These are phyloP conservation scores for Ruditapes philippinarum DNA, from an alignment of 1,140 invertebrate species.

Conservation along the genomic window DNA sequence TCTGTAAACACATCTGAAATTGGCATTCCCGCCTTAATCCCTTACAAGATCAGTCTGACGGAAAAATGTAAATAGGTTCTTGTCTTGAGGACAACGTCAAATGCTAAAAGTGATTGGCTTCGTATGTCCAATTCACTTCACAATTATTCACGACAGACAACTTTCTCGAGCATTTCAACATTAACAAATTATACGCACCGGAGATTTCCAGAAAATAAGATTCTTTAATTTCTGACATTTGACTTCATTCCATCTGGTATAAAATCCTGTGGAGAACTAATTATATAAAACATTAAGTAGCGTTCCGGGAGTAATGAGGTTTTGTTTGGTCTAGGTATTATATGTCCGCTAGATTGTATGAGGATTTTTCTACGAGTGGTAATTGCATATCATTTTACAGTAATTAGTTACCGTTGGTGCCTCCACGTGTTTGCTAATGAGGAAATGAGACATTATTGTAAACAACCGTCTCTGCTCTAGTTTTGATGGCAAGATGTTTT, in stretches of 20 bases:
- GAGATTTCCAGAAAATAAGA: slow-evolving; percentile 7
- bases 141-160: slow-evolving; percentile 7
- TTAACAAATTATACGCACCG: not conserved
- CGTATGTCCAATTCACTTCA: not conserved
- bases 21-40: slow-evolving; percentile 37
- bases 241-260: not conserved
- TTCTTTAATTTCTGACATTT: not conserved
- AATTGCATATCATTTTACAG: slow-evolving; percentile 2
- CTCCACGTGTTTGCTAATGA: not conserved
- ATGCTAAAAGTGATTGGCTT: slow-evolving; percentile 23
- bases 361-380: not conserved
- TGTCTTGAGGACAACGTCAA: not conserved
- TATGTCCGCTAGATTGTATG: not conserved
- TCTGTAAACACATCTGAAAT: slow-evolving; percentile 30
- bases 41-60: not conserved
- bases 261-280: not conserved
- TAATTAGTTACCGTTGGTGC: not conserved
- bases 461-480: not conserved
- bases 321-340: not conserved
- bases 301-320: not conserved
- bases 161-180: not conserved
- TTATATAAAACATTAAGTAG: not conserved
- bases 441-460: not conserved
- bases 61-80: slow-evolving; percentile 36
- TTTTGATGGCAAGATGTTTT: too few species aligned